phyloP scores from a whole-genome alignment of 2,888 invertebrate species.

The Andrena hattorfiana region DNA sequence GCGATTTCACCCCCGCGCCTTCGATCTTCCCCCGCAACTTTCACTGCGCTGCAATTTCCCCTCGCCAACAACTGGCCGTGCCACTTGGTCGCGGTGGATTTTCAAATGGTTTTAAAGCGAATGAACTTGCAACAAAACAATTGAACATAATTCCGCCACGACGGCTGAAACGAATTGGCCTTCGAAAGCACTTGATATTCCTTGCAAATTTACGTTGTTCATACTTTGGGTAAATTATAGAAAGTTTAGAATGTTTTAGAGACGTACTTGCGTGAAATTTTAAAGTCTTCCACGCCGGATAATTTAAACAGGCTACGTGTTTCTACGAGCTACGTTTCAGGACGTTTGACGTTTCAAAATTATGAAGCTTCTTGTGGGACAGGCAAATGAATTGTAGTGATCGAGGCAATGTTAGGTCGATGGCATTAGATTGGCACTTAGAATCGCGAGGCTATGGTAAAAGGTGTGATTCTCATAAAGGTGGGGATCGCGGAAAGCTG shows the following conservation, averaged over 20 bases:
- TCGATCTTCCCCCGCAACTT: constrained; percentile 16
- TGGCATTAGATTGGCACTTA: constrained; percentile 28
- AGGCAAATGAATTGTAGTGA: not conserved
- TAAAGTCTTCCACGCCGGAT: not conserved
- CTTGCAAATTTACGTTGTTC: not conserved
- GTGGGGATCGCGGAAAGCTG: constrained; percentile 74
- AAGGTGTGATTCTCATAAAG: constrained; percentile 71
- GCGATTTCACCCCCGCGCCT: constrained; percentile 52
- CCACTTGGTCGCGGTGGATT: not conserved
- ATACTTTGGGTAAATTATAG: not conserved
- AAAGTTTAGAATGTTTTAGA: not conserved
- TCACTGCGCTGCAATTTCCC: constrained; percentile 16
- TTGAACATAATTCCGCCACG: not conserved
- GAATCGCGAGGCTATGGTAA: constrained; percentile 64
- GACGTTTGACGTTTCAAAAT: not conserved
- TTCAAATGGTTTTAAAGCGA: not conserved
- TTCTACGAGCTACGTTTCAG: not conserved
- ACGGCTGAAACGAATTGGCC: not conserved
- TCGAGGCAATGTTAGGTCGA: constrained; percentile 1
- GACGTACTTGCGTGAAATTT: not conserved
- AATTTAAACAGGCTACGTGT: not conserved
- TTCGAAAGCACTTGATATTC: not conserved
- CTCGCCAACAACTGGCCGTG: not conserved
- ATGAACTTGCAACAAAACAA: not conserved
- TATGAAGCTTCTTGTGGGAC: not conserved